Evolutionary conservation across 2,888 invertebrate genomes (phyloP).

Genomic region (Elegia similella): DNA sequence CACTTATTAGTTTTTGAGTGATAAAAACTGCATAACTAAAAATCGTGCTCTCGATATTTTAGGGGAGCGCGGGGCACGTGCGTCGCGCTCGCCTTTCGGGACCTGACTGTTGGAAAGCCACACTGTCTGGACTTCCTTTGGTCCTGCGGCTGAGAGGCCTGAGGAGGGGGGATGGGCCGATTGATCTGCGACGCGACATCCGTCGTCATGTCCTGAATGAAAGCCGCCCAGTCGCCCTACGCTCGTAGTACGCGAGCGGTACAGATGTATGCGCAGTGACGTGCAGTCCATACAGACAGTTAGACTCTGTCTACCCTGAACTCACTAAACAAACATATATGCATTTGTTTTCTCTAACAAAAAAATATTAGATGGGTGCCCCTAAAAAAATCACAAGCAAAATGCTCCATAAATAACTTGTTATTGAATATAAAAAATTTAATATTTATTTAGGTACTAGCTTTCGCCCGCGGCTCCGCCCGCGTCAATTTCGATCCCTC

Average conservation of each 20-base stretch:
- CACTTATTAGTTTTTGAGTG: conserved; percentile 48
- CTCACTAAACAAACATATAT: no score
- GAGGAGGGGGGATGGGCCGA: conserved; percentile 48
- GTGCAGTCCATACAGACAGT: no score
- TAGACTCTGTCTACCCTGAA: no score
- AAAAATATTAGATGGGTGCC: no score
- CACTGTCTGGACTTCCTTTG: conserved; percentile 48
- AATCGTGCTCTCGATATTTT: conserved; percentile 38
- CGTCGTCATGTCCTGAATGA: conserved; percentile 63
- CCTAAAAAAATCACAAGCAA: no score
- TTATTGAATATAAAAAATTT: no score
- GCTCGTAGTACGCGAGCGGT: conserved; percentile 11
- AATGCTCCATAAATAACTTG: no score
- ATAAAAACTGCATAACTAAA: conserved; percentile 64
- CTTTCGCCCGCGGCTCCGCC: no score
- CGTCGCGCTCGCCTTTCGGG: conserved; percentile 44
- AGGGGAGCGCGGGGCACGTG: conserved; percentile 38
- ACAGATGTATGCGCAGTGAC: background rate
- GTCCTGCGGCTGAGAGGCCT: conserved; percentile 38
- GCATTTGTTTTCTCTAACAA: no score
- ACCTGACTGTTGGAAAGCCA: conserved; percentile 52
- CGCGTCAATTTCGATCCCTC: no score
- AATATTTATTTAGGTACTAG: no score
- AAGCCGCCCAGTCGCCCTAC: conserved; percentile 43
- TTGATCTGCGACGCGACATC: conserved; percentile 68